Base-by-base conservation (phyloP, 2,113 vertebrate species). In the Cygnus buccinator region DNA sequence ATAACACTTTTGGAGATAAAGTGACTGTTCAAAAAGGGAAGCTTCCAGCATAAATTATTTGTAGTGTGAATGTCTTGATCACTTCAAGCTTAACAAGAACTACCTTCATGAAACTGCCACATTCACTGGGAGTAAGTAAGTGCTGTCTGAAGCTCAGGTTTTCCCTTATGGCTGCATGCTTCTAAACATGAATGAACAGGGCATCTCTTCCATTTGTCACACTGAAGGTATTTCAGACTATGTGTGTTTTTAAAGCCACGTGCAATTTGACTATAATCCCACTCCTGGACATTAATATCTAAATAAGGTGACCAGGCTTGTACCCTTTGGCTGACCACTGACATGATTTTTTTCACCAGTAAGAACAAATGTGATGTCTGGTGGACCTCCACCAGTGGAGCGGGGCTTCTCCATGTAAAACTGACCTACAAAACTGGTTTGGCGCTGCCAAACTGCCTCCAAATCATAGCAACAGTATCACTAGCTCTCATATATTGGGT, bases 1-100 rank as follows among this genome's bases (percentile, higher is more conserved):
- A 62, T 70, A 90, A 59, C 58, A 83, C 26, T 79, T 88, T 35
- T 77, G 68, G 28, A 90, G 57, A 88, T 33, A 28, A 3, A 88
- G 78, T 84, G 55, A 88, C 71, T 90, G 76, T 57, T 86, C 75
- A 90, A 83, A 94, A 88, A 68, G 66, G 52, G 33, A 95, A 74
- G 63, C 50, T 90, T 88, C 72, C 76, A 90, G 61, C 72, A 90
- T 88, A 87, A 93, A 94, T 89, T 92, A 92, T 87, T 93, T 84
- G 89, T 50, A 75, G 44, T 7, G 48, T 2, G 16, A 83, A 85
- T 25, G 61, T 25, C 92, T 71, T 86, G 85, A 92, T 72, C 57
- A 91, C 54, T 92, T 94, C 71, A 90, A 84, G n/a, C 43, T 66
- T 95, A 91, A 73, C 1, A 0, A 94, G 73, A 78, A 75, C 13